A percentile compares a stretch with the other conserved stretches of the same genome.
Conservation (phyloP, 2,797 vertebrate species). For the Pangasius mekongensis region DNA sequence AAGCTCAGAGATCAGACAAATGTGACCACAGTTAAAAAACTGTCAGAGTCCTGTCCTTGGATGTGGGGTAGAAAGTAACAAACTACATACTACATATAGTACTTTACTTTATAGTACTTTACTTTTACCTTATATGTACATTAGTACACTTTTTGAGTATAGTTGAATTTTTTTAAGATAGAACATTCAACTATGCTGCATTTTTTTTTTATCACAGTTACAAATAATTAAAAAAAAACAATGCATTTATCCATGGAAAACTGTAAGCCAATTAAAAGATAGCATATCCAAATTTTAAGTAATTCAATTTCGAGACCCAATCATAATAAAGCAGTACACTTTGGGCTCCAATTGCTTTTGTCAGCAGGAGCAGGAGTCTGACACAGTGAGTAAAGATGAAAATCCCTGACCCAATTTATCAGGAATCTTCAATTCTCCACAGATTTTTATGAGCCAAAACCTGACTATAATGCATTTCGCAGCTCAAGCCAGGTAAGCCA, state of each 20-base stretch:
- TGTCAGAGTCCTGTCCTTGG: background rate
- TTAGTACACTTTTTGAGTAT: background rate
- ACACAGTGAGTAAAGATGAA: background rate
- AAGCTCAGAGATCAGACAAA: background rate
- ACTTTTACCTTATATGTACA: background rate
- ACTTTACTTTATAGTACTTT: background rate
- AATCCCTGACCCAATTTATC: background rate
- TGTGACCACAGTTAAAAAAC: too few species aligned
- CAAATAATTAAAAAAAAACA: background rate
- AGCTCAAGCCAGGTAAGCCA: background rate
- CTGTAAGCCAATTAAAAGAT: background rate
- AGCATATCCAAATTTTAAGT: background rate
- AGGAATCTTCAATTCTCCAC: background rate
- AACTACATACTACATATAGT: background rate
- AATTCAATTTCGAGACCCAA: background rate
- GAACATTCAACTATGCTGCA: background rate
- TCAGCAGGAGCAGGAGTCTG: background rate
- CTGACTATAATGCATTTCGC: background rate
- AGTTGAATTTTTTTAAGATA: background rate
- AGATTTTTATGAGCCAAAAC: background rate
- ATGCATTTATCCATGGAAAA: background rate
- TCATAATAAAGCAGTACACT: background rate
- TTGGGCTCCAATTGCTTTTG: background rate
- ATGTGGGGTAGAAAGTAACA: background rate
- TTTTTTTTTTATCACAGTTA: background rate